Conservation (phyloP, 2,797 vertebrate species). For the Vultur gryphus region DNA sequence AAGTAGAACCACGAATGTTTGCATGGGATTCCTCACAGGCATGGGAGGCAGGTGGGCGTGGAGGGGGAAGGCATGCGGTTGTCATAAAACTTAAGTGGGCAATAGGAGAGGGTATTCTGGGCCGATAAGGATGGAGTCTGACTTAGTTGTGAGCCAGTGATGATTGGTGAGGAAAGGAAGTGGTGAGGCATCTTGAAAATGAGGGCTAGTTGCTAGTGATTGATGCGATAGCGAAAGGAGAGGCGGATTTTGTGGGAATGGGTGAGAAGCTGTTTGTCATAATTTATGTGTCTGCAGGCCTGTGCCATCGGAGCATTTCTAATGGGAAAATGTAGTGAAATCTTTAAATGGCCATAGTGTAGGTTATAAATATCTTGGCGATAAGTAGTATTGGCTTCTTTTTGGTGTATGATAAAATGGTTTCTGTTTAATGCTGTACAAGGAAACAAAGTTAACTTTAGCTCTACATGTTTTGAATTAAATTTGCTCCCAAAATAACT, state of each 20-base stretch:
- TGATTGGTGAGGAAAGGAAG: neutral
- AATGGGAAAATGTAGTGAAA: neutral
- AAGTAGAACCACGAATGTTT: neutral
- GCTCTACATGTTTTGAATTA: neutral
- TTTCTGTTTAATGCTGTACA: neutral
- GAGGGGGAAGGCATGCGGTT: neutral
- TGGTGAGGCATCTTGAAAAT: neutral
- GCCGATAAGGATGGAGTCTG: neutral
- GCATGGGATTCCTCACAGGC: neutral
- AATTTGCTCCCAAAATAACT: neutral
- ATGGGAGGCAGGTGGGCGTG: fast-evolving
- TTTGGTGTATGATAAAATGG: neutral
- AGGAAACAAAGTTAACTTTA: neutral
- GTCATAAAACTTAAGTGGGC: neutral
- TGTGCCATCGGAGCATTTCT: neutral
- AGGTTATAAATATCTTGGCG: neutral
- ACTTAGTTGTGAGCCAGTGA: neutral
- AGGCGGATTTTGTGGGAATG: neutral
- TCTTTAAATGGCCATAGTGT: neutral
- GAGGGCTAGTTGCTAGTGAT: neutral
- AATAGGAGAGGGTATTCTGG: neutral
- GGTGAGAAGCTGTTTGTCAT: neutral
- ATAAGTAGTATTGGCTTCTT: neutral
- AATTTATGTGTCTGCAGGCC: neutral
- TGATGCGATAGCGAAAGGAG: neutral